Conservation (phyloP, 2,888 invertebrate genomes). For the Cataglyphis livida region DNA sequence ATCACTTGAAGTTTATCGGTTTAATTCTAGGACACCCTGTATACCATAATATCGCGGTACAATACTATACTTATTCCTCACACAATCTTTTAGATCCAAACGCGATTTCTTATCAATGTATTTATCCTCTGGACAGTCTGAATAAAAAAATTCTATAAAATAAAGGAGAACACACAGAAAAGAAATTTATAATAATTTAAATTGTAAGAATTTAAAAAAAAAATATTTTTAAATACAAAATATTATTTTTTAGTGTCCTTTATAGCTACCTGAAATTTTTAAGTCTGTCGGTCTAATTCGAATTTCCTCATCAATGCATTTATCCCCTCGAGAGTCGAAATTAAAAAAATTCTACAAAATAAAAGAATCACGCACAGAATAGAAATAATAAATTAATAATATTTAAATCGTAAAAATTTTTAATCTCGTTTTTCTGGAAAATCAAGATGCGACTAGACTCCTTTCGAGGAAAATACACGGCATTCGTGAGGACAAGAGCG, state of each 20-base stretch:
- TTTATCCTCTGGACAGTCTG: neutral
- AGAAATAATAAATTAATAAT: neutral
- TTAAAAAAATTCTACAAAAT: too few relatives aligned
- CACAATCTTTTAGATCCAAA: neutral
- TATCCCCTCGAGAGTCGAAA: too few relatives aligned
- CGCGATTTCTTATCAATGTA: neutral
- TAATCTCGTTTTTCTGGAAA: neutral
- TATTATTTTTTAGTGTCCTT: too few relatives aligned
- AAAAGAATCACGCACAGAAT: too few relatives aligned
- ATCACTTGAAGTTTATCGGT: too few relatives aligned
- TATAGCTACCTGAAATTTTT: too few relatives aligned
- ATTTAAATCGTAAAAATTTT: neutral
- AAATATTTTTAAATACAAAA: neutral
- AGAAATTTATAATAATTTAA: neutral
- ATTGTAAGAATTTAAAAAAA: neutral
- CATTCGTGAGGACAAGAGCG: conserved; percentile 9
- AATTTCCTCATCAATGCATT: too few relatives aligned
- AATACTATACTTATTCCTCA: neutral
- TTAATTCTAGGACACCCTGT: too few relatives aligned
- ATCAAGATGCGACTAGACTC: neutral
- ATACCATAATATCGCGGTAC: too few relatives aligned
- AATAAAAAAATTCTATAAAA: neutral
- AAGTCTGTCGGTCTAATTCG: too few relatives aligned
- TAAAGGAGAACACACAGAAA: neutral
- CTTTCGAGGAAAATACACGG: neutral